A percentile compares a stretch with the other conserved stretches of the same genome.
Conservation (phyloP, 2,113 vertebrate genomes). For the Nymphicus hollandicus region DNA sequence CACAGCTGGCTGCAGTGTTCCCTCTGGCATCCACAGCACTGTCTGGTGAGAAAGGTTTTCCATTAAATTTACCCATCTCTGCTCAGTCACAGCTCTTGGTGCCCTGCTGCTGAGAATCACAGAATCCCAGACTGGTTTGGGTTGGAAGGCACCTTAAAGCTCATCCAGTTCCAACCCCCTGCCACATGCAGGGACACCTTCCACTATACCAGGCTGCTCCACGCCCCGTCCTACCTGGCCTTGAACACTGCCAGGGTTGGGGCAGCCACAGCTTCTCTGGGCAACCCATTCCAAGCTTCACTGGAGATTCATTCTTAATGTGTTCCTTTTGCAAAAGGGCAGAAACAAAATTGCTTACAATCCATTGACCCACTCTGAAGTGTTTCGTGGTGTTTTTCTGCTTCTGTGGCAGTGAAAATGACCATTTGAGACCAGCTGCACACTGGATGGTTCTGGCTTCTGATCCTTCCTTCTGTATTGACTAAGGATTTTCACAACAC, state of each 20-base stretch:
- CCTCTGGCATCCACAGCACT: background rate
- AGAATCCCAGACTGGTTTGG: background rate
- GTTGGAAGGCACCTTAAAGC: background rate
- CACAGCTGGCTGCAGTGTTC: background rate
- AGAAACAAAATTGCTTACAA: background rate
- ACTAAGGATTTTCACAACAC: background rate
- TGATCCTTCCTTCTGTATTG: background rate
- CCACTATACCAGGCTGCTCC: too few species aligned
- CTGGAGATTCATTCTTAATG: background rate
- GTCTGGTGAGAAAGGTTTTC: background rate
- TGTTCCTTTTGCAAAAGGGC: background rate
- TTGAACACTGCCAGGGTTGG: background rate
- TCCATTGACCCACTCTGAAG: background rate
- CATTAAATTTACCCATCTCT: background rate
- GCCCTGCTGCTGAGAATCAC: background rate
- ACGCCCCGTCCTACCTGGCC: background rate
- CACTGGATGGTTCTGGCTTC: background rate
- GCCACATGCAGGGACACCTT: background rate
- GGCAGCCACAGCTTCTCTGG: background rate
- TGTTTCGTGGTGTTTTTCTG: background rate
- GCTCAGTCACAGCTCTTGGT: background rate
- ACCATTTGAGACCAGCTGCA: background rate
- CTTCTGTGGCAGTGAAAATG: background rate
- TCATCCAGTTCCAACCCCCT: background rate
- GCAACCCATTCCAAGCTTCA: background rate